These are phyloP conservation scores for Aldrovandia affinis DNA, from an alignment of 2,797 vertebrate species.

Conservation along the genomic window DNA sequence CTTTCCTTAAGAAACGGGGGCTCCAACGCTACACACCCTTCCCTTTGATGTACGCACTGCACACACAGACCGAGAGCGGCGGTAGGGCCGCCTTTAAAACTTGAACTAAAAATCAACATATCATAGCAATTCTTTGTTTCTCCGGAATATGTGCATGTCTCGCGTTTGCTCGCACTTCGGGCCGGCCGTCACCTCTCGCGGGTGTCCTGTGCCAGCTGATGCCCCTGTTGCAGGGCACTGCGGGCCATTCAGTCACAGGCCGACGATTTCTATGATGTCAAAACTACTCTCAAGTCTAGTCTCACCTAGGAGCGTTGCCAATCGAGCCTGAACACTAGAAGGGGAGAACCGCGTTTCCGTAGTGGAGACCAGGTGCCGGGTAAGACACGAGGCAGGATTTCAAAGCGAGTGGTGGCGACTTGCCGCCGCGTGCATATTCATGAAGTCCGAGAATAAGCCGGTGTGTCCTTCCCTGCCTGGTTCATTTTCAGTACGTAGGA, in stretches of 20 bases:
- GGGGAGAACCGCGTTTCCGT: not conserved
- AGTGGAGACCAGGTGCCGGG: not conserved
- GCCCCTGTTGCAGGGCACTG: conserved; percentile 76
- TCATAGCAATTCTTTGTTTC: conserved; percentile 42
- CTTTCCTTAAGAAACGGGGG: conserved; percentile 61
- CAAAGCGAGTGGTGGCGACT: not conserved
- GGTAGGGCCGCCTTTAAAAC: conserved; percentile 71
- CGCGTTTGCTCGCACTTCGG: conserved; percentile 52
- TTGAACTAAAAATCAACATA: conserved; percentile 74
- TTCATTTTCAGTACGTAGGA: not conserved
- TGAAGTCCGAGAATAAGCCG: not conserved
- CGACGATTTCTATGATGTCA: conserved; percentile 79
- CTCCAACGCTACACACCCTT: conserved; percentile 74
- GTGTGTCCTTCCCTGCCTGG: conserved; percentile 16
- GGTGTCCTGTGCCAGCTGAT: conserved; percentile 75
- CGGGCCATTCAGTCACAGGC: conserved; percentile 71
- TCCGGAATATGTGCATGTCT: conserved; percentile 75
- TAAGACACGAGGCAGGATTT: not conserved
- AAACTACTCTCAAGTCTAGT: conserved; percentile 64
- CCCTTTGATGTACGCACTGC: conserved; percentile 35
- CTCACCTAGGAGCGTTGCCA: conserved; percentile 19
- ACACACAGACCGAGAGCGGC: conserved; percentile 44
- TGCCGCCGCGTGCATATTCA: conserved; percentile 4
- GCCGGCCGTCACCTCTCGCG: conserved; percentile 61
- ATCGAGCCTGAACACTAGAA: conserved; percentile 42